A percentile compares a stretch with the other conserved stretches of the same genome.
Evolutionary conservation across 2,797 vertebrate genomes (phyloP).

Genomic region (Ceyx erithaca): DNA sequence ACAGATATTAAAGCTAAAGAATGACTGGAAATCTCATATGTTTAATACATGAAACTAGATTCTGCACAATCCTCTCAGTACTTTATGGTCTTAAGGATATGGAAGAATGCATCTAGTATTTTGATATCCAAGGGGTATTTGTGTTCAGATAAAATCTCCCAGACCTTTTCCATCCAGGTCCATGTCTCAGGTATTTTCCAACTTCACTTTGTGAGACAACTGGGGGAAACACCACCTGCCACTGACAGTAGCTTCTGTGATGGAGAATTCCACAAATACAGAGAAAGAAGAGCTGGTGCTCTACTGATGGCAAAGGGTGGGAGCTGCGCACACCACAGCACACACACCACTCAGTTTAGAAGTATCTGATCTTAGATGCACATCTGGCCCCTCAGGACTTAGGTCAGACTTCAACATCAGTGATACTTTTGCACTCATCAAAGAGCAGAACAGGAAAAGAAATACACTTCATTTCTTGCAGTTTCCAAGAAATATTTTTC

Average conservation of each 20-base stretch:
- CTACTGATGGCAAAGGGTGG: not conserved
- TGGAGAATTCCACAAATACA: not conserved
- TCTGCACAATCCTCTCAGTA: not conserved
- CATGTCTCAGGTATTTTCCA: not conserved
- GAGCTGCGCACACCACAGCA: not conserved
- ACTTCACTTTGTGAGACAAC: not conserved
- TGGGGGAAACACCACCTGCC: not conserved
- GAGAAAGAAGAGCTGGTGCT: not conserved
- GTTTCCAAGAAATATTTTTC: not conserved
- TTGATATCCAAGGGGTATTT: not conserved
- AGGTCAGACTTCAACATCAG: not conserved
- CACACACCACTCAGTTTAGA: not conserved
- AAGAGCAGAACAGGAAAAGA: not conserved
- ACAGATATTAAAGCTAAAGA: not conserved
- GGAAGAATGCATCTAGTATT: not conserved
- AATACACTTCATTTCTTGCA: not conserved
- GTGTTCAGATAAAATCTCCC: not conserved
- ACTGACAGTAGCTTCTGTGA: not conserved
- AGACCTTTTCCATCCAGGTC: not conserved
- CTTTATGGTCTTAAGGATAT: not conserved
- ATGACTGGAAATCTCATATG: not conserved
- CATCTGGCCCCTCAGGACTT: not conserved
- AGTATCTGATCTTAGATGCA: not conserved
- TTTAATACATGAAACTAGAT: not conserved
- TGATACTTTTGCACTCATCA: not conserved